Evolutionary conservation across 2,113 vertebrate species (phyloP).

Genomic region (Empidonax alnorum): DNA sequence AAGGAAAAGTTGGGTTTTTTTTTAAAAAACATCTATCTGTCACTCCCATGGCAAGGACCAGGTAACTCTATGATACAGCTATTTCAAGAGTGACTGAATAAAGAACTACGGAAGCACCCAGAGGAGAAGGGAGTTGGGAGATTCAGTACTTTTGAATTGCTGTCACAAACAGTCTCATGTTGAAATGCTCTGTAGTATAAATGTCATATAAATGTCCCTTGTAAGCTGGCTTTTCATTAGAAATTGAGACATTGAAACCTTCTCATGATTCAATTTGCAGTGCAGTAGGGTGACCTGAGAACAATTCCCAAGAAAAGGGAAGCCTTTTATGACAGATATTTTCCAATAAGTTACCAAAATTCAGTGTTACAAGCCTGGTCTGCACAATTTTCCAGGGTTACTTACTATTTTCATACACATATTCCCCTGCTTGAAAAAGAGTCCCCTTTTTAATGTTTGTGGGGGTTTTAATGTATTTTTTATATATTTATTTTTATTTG

Average conservation of each 20-base stretch:
- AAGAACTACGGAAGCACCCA: slow-evolving; percentile 17
- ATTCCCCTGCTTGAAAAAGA: not conserved
- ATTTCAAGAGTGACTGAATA: slow-evolving; percentile 41
- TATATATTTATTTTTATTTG: not conserved
- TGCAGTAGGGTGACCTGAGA: not conserved
- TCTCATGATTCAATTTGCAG: slow-evolving; percentile 12
- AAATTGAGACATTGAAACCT: slow-evolving; percentile 24
- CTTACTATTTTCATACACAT: not conserved
- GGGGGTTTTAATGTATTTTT: not conserved
- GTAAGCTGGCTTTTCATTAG: slow-evolving; percentile 32
- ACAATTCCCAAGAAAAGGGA: not conserved
- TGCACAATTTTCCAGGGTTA: not conserved
- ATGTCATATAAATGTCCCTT: slow-evolving; percentile 1
- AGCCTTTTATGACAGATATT: not conserved
- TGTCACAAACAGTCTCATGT: slow-evolving; percentile 25
- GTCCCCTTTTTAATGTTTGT: not conserved
- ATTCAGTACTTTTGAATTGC: slow-evolving; percentile 19
- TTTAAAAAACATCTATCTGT: not conserved
- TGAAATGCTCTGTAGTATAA: slow-evolving; percentile 17
- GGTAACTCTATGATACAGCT: not conserved
- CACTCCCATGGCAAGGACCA: not conserved
- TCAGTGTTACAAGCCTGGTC: not conserved
- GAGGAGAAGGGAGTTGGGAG: not conserved
- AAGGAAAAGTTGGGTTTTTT: not conserved
- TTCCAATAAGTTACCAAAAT: slow-evolving; percentile 3